A percentile compares a stretch with the other conserved stretches of the same genome.
These are phyloP conservation scores for Cyprinodon variegatus DNA, from an alignment of 2,113 vertebrate genomes.

Conservation along the genomic window DNA sequence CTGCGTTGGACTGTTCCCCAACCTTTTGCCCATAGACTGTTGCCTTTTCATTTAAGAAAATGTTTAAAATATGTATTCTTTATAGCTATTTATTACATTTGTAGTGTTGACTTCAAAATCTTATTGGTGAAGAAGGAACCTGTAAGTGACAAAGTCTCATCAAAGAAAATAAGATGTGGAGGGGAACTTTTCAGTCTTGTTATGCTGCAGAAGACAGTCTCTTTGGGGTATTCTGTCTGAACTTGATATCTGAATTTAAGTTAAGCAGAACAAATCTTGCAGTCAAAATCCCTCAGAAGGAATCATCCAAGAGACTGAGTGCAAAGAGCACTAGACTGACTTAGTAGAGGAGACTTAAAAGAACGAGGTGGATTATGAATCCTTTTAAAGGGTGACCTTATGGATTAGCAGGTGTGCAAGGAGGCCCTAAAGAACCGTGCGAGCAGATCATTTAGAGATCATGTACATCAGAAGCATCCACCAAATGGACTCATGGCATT, in stretches of 20 bases:
- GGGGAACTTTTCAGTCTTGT: neutral
- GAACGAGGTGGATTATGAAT: neutral
- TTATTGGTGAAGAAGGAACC: neutral
- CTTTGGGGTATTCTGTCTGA: neutral
- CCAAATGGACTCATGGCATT: neutral
- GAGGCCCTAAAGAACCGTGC: neutral
- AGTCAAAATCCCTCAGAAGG: neutral
- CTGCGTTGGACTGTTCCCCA: too few relatives aligned
- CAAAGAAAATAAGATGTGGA: neutral
- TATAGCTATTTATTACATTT: too few relatives aligned
- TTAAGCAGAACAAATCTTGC: neutral
- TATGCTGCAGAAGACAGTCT: neutral
- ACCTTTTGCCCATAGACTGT: too few relatives aligned
- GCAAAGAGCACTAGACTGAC: neutral
- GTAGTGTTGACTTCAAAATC: too few relatives aligned
- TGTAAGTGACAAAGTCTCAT: neutral
- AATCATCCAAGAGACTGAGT: neutral
- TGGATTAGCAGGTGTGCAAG: neutral
- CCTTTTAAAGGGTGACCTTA: too few relatives aligned
- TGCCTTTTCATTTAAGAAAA: too few relatives aligned
- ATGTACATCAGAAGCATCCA: neutral
- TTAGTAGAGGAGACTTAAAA: neutral
- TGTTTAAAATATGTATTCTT: too few relatives aligned
- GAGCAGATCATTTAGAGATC: neutral
- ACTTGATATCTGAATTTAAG: neutral